phyloP scores from a whole-genome alignment of 2,797 vertebrate genomes.

The Hyperoplus immaculatus region DNA sequence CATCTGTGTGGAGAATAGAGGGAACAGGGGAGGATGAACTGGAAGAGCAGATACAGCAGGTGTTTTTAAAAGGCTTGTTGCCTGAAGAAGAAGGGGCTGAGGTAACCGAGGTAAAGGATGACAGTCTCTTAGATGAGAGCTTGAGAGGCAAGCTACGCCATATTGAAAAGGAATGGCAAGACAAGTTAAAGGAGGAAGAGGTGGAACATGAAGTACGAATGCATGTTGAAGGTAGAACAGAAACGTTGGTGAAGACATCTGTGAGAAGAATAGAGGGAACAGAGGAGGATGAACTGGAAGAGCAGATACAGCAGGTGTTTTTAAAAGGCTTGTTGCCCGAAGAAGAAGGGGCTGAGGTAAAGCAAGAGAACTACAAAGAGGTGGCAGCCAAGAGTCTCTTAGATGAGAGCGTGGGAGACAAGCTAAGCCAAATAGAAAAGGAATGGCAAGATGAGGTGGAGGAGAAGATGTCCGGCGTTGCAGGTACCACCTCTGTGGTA shows the following conservation, averaged over 20 bases:
- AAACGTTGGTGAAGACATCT: slow-evolving; percentile 43
- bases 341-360: slow-evolving; percentile 44
- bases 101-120: background rate
- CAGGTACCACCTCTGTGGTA: slow-evolving; percentile 16
- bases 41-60: slow-evolving; percentile 76
- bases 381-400: slow-evolving; percentile 12
- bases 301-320: slow-evolving; percentile 79
- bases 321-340: slow-evolving; percentile 73
- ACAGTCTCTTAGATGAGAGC: too few species aligned
- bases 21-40: slow-evolving; percentile 61
- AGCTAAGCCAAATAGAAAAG: slow-evolving; percentile 47
- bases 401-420: slow-evolving; percentile 51
- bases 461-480: slow-evolving; percentile 30
- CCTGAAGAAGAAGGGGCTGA: slow-evolving; percentile 60
- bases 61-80: slow-evolving; percentile 78
- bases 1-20: slow-evolving; percentile 25
- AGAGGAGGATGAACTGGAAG: slow-evolving; percentile 71
- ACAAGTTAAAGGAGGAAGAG: background rate
- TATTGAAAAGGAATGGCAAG: too few species aligned
- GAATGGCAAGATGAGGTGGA: slow-evolving; percentile 57
- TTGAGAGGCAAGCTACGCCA: too few species aligned
- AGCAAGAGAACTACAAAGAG: slow-evolving; percentile 27
- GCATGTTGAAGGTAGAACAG: slow-evolving; percentile 10
- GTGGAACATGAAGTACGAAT: slow-evolving; percentile 19
- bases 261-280: slow-evolving; percentile 15